Evolutionary conservation across 2,113 vertebrate species (phyloP).

Genomic region (Heliornis fulica): DNA sequence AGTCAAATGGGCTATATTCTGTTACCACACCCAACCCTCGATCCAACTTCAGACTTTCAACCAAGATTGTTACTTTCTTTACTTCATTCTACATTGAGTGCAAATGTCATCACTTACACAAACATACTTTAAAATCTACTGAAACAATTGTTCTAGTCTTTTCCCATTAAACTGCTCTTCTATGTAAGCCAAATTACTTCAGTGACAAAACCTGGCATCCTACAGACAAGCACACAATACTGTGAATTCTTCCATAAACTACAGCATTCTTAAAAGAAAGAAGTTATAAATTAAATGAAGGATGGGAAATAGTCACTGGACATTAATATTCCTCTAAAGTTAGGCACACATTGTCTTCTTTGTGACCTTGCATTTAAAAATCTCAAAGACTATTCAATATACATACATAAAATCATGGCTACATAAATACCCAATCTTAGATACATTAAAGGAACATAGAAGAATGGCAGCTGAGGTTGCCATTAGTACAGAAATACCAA

Average conservation of each 20-base stretch:
- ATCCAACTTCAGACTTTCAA: neutral
- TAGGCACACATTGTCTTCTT: neutral
- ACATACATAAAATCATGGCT: neutral
- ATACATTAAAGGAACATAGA: neutral
- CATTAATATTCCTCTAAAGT: neutral
- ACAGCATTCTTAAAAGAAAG: neutral
- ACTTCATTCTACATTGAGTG: neutral
- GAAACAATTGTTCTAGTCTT: neutral
- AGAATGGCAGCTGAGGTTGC: neutral
- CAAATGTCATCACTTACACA: neutral
- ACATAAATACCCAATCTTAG: neutral
- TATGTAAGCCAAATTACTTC: neutral
- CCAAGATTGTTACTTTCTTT: neutral
- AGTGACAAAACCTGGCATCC: neutral
- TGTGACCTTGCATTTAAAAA: neutral
- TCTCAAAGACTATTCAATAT: neutral
- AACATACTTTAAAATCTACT: neutral
- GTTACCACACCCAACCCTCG: neutral
- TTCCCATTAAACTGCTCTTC: neutral
- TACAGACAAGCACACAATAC: accelerated
- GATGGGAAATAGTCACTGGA: neutral
- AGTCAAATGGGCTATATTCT: neutral
- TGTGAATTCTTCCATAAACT: neutral
- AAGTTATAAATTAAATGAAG: neutral
- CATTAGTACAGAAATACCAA: neutral